Conservation (phyloP, 2,888 invertebrate species). For the Eilema griseolum region DNA sequence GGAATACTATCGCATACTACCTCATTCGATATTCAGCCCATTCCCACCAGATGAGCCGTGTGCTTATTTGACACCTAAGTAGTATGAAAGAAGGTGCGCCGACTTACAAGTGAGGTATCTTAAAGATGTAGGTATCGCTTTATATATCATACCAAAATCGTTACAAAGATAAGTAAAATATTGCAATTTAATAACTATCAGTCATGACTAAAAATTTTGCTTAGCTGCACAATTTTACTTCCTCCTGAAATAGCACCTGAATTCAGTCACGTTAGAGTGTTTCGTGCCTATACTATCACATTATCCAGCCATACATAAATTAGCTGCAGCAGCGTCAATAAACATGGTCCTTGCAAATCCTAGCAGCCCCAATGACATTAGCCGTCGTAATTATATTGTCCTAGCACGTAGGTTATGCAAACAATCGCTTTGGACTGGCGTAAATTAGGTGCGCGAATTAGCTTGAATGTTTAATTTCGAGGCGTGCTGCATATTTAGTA, state of each 20-base stretch:
- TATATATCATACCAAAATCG: too few species aligned
- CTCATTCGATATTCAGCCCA: too few species aligned
- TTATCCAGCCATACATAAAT: constrained; percentile 28
- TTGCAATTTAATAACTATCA: too few species aligned
- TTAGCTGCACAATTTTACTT: not conserved
- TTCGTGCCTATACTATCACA: constrained; percentile 15
- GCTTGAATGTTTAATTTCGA: constrained; percentile 49
- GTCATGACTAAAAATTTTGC: not conserved
- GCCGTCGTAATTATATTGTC: constrained; percentile 51
- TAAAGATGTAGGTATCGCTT: too few species aligned
- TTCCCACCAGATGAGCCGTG: too few species aligned
- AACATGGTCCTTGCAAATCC: constrained; percentile 37
- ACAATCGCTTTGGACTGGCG: constrained; percentile 41
- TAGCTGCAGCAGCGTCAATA: constrained; percentile 34
- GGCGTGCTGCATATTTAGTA: constrained; percentile 31
- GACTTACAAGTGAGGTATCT: too few species aligned
- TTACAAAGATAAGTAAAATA: too few species aligned
- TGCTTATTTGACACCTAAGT: too few species aligned
- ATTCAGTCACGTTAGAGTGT: not conserved
- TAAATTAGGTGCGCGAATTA: constrained; percentile 53
- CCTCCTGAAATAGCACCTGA: not conserved
- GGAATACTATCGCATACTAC: too few species aligned
- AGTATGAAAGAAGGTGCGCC: too few species aligned
- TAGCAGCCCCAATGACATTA: constrained; percentile 37
- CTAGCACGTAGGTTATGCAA: constrained; percentile 39